A percentile compares a stretch with the other conserved stretches of the same genome.
Conservation (phyloP, 2,888 invertebrate genomes). For the Ptilodon capucinus region DNA sequence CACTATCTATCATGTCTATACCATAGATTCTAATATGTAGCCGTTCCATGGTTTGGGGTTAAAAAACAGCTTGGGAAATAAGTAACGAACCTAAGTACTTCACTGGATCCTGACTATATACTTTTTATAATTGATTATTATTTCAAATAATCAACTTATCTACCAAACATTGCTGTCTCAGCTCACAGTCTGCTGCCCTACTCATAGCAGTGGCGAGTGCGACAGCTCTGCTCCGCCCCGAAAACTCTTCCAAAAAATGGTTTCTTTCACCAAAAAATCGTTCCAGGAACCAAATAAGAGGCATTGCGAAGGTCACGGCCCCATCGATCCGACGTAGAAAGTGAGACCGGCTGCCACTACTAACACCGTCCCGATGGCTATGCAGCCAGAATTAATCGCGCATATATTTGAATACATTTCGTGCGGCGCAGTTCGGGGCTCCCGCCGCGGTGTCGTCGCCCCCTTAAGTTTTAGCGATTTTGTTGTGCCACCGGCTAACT, state of each 20-base stretch:
- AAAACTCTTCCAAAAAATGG: neutral
- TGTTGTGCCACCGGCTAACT: constrained; percentile 46
- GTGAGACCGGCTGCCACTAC: constrained; percentile 81
- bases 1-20: no score
- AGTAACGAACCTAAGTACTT: no score
- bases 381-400: constrained; percentile 84
- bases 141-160: no score
- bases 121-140: no score
- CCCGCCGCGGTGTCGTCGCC: constrained; percentile 70
- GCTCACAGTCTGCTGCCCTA: neutral
- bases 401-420: constrained; percentile 82
- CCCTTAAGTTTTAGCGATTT: constrained; percentile 79
- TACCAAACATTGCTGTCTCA: neutral
- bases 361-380: constrained; percentile 82
- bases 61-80: no score
- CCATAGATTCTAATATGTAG: no score
- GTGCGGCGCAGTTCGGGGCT: constrained; percentile 68
- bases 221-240: neutral
- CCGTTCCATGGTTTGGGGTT: no score
- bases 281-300: constrained; percentile 74
- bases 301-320: constrained; percentile 80
- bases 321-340: constrained; percentile 81
- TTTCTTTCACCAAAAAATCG: constrained; percentile 53
- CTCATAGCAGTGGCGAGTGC: neutral
- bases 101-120: no score